Base-by-base conservation (phyloP, 2,113 vertebrate species). In the Cryptomyrus ogoouensis region DNA sequence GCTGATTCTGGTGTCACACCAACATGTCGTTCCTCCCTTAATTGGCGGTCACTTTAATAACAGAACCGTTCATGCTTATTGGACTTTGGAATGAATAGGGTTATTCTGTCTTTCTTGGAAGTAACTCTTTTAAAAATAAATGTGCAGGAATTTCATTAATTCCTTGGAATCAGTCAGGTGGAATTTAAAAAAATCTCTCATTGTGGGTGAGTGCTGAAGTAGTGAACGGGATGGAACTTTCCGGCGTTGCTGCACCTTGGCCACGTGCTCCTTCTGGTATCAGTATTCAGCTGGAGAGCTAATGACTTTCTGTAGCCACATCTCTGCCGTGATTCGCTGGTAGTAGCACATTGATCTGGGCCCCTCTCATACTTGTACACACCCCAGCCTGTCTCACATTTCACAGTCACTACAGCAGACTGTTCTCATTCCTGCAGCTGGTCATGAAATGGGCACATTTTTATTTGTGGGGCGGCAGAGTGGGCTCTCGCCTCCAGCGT, bases 11-110 rank as follows among this genome's bases (percentile, higher is more conserved):
- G 52, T 47, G 46, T 87, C 44, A 39, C 21, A 9, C 92, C 91
- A 90, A 92, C 93, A 90, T 89, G 91, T 58, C 88, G 83, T 3
- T 90, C 90, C 24, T 46, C 27, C 8, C 42, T 74, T 90, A 92
- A 90, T 93, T 90, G 91, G n/a, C 87, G 74, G 85, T 92, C 90
- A 91, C 94, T 93, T 93, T 92, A 90, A 90, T 93, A 93, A 91
- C 92, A 91, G 93, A 93, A 91, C 89, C 91, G 52, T 91, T 47
- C 88, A 91, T 89, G 88, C 88, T 90, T 90, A 92, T 92, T 91
- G 70, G 86, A 86, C 90, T 31, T 84, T 83, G 13, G 10, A 90
- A 83, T 49, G 49, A 56, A 90, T 49, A 19, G 31, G 24, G 24
- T 17, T 17, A 10, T 88, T 15, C 15, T 80, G 8, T 53, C 31